Evolutionary conservation across 2,113 vertebrate genomes (phyloP), one percentile per base, ranked within the genome.

Genomic region (Uria aalge): DNA sequence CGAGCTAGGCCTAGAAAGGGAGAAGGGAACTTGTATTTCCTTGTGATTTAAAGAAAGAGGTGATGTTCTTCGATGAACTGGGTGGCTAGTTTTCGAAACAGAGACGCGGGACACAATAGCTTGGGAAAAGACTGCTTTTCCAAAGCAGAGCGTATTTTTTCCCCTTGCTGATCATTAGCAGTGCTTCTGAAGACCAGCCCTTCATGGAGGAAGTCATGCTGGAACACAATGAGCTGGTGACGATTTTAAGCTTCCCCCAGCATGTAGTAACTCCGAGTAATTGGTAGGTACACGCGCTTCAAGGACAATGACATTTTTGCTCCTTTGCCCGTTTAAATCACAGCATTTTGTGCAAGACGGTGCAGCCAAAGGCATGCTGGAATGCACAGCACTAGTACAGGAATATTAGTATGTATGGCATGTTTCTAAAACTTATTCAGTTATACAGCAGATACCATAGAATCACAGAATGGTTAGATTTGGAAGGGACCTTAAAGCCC

Each of bases 221-320:
- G 88, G 52, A 92, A 23, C 48, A 72, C 71, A 68, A 66, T 8
- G 18, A 79, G 62, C 69, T 79, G 62, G 66, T 90, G 90, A 67
- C 22, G 6, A 60, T 82, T 92, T 90, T 88, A 82, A 95, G 80
- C 82, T 94, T 97, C 27, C 60, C 47, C 26, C 69, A 93, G 85
- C 69, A 36, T 71, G 47, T 72, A 88, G 27, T 81, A 90, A 55
- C 53, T 93, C 74, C 17, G 3, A 88, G 43, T 95, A 88, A 94
- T 93, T 85, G 71, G 52, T 88, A 85, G 69, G 74, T 96, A 72
- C 18, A 3, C 72, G 34, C 1, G 0, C 62, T 94, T 90, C 92
- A 92, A 90, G 66, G 36, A 68, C 29, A 71, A 63, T 59, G 52
- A 26, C 32, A 55, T 43, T 82, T 92, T 85, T 91, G 30, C 43